Base-by-base conservation (phyloP, 2,113 vertebrate genomes). In the Rhinichthys klamathensis region DNA sequence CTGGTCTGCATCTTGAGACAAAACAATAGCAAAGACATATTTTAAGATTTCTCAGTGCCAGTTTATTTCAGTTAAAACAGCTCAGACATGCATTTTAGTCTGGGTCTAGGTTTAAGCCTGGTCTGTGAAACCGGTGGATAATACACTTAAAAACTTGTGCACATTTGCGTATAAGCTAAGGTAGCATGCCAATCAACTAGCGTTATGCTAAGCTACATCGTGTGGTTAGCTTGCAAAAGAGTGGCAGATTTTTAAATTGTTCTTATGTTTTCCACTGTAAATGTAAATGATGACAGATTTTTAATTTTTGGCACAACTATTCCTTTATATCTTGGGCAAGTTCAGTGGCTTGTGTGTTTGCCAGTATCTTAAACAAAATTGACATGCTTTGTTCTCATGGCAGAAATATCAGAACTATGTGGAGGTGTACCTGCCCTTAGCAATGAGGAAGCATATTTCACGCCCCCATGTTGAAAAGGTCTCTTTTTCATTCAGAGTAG, bases 361-460 rank as follows among this genome's bases (percentile, higher is more conserved):
- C n/a, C 23, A 13, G 21, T n/a, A 35, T 61, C 72, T 58, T 56
- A 46, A 67, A 49, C 41, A 6, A 46, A 74, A 69, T 21, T 49
- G 58, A 54, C 83, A 67, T 78, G 51, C 23, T 75, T 44, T 75
- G 38, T 75, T 75, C 72, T 23, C 44, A 23, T 30, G 15, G 60
- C 10, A 46, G 35, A 61, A 46, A 80, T 38, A 63, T 80, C 77
- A 60, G 56, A 77, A 56, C 77, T 9, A 32, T 80, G 56, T 65
- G 35, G n/a, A 65, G 78, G 60, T 65, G 78, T 80, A 25, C n/a
- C n/a, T 46, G 78, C 60, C 78, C 60, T 65, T 27, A 12, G n/a
- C 38, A 9, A 46, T 41, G 77, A 12, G 60, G 38, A 63, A 65
- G n/a, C 38, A 44, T 46, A 65, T 23, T 80, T 11, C 41, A 65